These are phyloP conservation scores for Drosophila algonquin DNA, from an alignment of 2,888 invertebrate species.

Conservation along the genomic window DNA sequence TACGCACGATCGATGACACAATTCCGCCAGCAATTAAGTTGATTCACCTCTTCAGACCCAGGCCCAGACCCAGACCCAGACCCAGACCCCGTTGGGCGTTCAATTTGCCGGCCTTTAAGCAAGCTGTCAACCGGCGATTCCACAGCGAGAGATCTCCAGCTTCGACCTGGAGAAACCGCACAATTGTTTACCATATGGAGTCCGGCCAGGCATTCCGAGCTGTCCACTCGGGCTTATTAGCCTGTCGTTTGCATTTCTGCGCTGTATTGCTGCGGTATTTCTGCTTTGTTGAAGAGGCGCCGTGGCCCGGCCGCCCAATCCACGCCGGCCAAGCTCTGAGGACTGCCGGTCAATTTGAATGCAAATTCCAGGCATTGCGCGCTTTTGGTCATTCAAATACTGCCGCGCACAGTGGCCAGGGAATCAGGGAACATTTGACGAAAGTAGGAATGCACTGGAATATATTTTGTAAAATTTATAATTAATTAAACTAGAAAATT, in stretches of 20 bases:
- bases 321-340: background rate
- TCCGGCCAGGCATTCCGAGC: constrained; percentile 71
- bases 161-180: constrained; percentile 39
- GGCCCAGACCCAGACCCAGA: background rate
- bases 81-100: constrained; percentile 45
- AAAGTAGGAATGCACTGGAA: no score
- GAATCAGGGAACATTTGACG: background rate
- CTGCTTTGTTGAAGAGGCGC: constrained; percentile 45
- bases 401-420: constrained; percentile 37
- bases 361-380: constrained; percentile 74
- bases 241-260: constrained; percentile 79
- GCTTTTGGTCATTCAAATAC: constrained; percentile 72
- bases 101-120: constrained; percentile 65
- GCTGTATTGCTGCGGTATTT: constrained; percentile 72
- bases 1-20: constrained; percentile 64
- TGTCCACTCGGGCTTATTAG: constrained; percentile 79
- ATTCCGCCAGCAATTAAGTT: constrained; percentile 75
- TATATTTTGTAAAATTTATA: no score
- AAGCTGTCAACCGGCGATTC: constrained; percentile 70
- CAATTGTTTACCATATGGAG: constrained; percentile 81
- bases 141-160: constrained; percentile 6
- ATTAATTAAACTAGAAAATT: no score
- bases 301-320: constrained; percentile 26
- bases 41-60: constrained; percentile 39
- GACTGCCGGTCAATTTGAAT: constrained; percentile 70